phyloP scores from a whole-genome alignment of 2,888 invertebrate species.

The Meteorus cinctellus region DNA sequence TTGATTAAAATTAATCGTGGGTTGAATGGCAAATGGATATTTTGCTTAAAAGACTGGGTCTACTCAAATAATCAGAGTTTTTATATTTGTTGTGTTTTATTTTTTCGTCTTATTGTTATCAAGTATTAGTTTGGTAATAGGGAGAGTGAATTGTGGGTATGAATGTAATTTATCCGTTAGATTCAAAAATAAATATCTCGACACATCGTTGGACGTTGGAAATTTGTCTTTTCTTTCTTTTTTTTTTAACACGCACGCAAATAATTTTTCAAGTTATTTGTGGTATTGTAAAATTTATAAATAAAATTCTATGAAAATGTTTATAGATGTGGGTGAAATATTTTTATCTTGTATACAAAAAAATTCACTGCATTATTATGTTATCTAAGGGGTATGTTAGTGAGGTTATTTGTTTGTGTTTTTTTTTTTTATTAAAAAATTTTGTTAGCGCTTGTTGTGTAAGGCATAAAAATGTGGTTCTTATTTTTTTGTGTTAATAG shows the following conservation, averaged over 20 bases:
- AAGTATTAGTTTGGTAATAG: no score
- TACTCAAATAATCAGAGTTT: not conserved
- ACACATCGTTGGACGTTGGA: not conserved
- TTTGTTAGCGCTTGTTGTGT: no score
- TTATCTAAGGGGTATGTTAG: no score
- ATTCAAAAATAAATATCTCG: not conserved
- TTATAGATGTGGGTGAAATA: no score
- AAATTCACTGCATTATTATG: no score
- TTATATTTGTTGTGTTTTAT: not conserved
- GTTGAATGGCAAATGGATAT: constrained; percentile 4
- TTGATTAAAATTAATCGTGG: not conserved
- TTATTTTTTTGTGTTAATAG: no score
- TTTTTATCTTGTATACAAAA: no score
- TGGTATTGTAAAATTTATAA: not conserved
- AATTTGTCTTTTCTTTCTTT: not conserved
- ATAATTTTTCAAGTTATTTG: not conserved
- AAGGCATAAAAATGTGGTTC: no score
- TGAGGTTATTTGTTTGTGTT: no score
- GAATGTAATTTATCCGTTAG: not conserved
- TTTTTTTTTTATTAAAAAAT: no score
- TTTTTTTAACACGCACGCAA: not conserved
- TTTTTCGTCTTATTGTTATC: not conserved
- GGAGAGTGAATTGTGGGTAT: no score
- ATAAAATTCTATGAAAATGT: not conserved
- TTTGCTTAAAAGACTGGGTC: not conserved